Evolutionary conservation across 2,113 vertebrate genomes (phyloP).

Genomic region (Mungos mungo): DNA sequence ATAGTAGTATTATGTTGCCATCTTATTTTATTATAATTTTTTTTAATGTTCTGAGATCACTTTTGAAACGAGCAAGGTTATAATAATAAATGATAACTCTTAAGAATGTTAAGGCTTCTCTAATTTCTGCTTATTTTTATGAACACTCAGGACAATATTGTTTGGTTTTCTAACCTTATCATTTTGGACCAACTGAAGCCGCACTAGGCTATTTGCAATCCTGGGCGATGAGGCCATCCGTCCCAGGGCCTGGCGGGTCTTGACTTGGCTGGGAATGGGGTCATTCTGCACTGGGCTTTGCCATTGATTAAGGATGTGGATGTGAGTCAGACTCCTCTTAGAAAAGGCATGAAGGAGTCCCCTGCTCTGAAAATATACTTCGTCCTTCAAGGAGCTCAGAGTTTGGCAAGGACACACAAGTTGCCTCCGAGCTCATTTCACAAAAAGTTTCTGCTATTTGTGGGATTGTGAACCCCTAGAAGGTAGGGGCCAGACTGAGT

Average conservation of each 20-base stretch:
- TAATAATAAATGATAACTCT: slow-evolving; percentile 75
- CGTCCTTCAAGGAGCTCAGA: neutral
- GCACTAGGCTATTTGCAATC: slow-evolving; percentile 14
- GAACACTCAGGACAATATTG: slow-evolving; percentile 24
- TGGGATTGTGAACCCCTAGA: neutral
- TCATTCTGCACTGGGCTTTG: neutral
- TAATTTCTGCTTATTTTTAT: slow-evolving; percentile 75
- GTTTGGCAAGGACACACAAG: neutral
- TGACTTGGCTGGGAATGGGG: neutral
- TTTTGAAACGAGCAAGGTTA: slow-evolving; percentile 72
- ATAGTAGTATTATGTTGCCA: slow-evolving; percentile 71
- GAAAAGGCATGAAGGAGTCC: neutral
- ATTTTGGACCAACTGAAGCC: slow-evolving; percentile 46
- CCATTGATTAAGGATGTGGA: neutral
- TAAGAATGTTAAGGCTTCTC: slow-evolving; percentile 60
- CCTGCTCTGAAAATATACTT: neutral
- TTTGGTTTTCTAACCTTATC: slow-evolving; percentile 67
- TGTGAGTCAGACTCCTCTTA: neutral
- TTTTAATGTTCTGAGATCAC: slow-evolving; percentile 52
- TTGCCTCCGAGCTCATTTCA: neutral
- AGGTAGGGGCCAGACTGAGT: neutral
- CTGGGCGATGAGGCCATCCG: neutral
- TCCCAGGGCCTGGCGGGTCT: neutral
- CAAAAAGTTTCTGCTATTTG: neutral
- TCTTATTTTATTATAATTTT: slow-evolving; percentile 70